Conservation (phyloP, 2,797 vertebrate species). For the Acanthis flammea region DNA sequence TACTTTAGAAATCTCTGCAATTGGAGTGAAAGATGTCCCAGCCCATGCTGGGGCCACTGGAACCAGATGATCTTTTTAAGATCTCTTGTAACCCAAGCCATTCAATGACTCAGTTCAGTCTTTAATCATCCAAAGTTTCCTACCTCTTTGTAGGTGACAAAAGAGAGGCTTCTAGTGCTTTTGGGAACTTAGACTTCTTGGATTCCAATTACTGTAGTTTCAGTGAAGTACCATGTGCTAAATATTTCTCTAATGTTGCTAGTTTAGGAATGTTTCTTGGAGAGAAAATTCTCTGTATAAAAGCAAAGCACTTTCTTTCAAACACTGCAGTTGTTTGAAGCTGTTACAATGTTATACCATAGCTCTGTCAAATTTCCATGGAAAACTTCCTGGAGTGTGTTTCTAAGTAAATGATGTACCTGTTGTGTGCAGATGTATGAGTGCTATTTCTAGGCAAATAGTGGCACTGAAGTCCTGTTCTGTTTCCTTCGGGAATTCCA, state of each 20-base stretch:
- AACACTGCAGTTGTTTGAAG: neutral
- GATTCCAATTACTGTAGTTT: neutral
- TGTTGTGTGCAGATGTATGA: neutral
- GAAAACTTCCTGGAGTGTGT: neutral
- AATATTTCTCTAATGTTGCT: neutral
- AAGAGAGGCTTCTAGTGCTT: neutral
- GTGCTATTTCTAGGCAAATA: neutral
- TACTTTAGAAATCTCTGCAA: neutral
- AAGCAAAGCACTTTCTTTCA: neutral
- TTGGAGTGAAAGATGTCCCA: neutral
- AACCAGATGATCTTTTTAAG: neutral
- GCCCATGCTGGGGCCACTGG: neutral
- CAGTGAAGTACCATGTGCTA: neutral
- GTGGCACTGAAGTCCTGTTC: neutral
- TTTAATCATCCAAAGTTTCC: neutral
- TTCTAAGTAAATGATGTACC: neutral
- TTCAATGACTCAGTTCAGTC: neutral
- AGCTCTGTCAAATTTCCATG: neutral
- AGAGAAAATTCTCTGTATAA: neutral
- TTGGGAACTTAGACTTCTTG: neutral
- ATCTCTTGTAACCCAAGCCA: neutral
- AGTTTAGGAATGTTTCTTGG: neutral
- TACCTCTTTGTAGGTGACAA: neutral
- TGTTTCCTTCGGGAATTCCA: neutral
- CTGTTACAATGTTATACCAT: neutral